Percentiles rank a stretch among this genome's conserved stretches.
phyloP scores from a whole-genome alignment of 2,888 invertebrate species.

The Agrilus biguttatus region DNA sequence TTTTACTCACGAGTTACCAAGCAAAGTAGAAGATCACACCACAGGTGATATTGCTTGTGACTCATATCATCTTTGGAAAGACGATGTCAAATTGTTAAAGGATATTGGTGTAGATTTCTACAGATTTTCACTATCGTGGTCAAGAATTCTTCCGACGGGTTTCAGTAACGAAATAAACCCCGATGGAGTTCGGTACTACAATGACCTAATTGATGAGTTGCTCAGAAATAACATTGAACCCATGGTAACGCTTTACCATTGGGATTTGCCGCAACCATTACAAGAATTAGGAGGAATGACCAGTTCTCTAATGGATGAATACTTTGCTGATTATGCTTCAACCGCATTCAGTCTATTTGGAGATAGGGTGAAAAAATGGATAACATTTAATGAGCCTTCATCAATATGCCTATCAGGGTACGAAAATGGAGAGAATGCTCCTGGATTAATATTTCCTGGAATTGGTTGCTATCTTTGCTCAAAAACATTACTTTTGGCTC shows the following conservation, averaged over 20 bases:
- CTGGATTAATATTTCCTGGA: slow-evolving; percentile 35
- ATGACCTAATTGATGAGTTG: slow-evolving; percentile 41
- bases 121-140: slow-evolving; percentile 46
- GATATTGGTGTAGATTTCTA: slow-evolving; percentile 29
- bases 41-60: slow-evolving; percentile 20
- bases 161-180: slow-evolving; percentile 40
- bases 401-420: slow-evolving; percentile 23
- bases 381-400: slow-evolving; percentile 39
- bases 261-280: slow-evolving; percentile 45
- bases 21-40: slow-evolving; percentile 14
- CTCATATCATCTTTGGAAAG: slow-evolving; percentile 17
- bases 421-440: slow-evolving; percentile 29
- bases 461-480: slow-evolving; percentile 46
- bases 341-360: slow-evolving; percentile 29
- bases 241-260: slow-evolving; percentile 47
- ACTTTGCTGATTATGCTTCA: slow-evolving; percentile 45
- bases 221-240: slow-evolving; percentile 38
- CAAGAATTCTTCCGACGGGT: slow-evolving; percentile 46
- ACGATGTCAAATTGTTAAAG: slow-evolving; percentile 15
- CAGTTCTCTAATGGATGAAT: slow-evolving; percentile 37
- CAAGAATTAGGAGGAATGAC: slow-evolving; percentile 50
- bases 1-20: slow-evolving; percentile 26
- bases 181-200: slow-evolving; percentile 47
- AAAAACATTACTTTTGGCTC: slow-evolving; percentile 48
- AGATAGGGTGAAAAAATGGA: slow-evolving; percentile 33